Conservation (phyloP, 2,888 invertebrate species). For the Archaeoteleia sp. region DNA sequence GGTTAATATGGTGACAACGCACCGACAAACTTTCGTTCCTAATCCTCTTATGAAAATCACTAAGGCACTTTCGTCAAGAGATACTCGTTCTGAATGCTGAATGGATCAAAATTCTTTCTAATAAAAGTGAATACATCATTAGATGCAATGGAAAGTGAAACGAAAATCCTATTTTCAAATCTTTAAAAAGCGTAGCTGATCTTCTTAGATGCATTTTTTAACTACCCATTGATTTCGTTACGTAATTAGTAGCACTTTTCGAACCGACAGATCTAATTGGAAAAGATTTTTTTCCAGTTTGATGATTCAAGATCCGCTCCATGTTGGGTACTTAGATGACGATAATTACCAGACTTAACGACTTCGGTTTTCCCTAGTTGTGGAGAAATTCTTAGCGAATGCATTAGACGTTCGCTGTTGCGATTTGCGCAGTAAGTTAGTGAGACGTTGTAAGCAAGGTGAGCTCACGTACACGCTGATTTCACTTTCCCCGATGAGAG, state of each 20-base stretch:
- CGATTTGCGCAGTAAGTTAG: conserved; percentile 61
- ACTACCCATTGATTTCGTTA: conserved; percentile 25
- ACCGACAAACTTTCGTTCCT: too few species aligned
- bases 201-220: not conserved
- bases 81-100: too few species aligned
- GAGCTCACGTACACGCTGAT: conserved; percentile 63
- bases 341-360: conserved; percentile 36
- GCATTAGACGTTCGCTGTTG: conserved; percentile 46
- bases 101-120: too few species aligned
- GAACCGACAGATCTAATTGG: conserved; percentile 22
- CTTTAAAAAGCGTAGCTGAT: too few species aligned
- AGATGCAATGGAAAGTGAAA: too few species aligned
- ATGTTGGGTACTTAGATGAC: conserved; percentile 8
- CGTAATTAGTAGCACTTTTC: conserved; percentile 28
- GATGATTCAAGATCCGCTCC: conserved; percentile 39
- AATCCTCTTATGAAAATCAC: too few species aligned
- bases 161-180: too few species aligned
- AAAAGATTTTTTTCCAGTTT: conserved; percentile 15
- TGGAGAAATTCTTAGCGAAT: conserved; percentile 41
- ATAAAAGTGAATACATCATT: too few species aligned
- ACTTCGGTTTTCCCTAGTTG: conserved; percentile 31
- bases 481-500: conserved; percentile 69
- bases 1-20: too few species aligned
- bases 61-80: too few species aligned
- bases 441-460: conserved; percentile 54